Percentiles rank a stretch among this genome's conserved stretches.
phyloP scores from a whole-genome alignment of 1,140 invertebrate genomes.

The Cydia amplana region DNA sequence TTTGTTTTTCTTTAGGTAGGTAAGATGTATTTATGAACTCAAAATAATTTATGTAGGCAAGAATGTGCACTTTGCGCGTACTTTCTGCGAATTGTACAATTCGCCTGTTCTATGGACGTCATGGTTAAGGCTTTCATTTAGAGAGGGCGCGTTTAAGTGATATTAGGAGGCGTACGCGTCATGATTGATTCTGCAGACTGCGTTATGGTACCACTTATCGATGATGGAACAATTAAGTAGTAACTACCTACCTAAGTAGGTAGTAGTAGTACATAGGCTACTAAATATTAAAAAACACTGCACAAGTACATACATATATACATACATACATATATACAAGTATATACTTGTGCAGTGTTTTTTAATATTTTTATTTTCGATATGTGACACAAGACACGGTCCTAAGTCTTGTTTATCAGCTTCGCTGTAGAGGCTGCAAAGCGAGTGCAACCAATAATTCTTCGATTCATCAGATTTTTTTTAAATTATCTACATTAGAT shows the following conservation, averaged over 20 bases:
- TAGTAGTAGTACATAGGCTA: no score
- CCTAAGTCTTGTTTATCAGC: background rate
- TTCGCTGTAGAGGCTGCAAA: no score
- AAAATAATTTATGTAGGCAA: background rate
- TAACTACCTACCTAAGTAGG: background rate
- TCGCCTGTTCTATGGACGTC: constrained; percentile 56
- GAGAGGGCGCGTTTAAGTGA: constrained; percentile 70
- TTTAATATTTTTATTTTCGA: background rate
- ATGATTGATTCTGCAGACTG: constrained; percentile 70
- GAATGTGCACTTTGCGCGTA: background rate
- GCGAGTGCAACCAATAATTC: no score
- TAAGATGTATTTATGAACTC: no score
- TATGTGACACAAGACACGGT: background rate
- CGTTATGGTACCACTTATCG: constrained; percentile 28
- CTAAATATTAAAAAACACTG: no score
- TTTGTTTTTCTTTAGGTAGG: no score
- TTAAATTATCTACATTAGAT: no score
- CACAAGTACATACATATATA: no score
- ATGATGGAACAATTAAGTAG: constrained; percentile 1
- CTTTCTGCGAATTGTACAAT: background rate
- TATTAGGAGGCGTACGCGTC: constrained; percentile 69
- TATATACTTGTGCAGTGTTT: background rate
- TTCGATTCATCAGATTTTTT: no score
- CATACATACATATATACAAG: no score
- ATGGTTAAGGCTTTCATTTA: constrained; percentile 74